Evolutionary conservation across 2,888 invertebrate species (phyloP), one percentile per base, ranked within the genome.

Genomic region (Aricia artaxerxes): DNA sequence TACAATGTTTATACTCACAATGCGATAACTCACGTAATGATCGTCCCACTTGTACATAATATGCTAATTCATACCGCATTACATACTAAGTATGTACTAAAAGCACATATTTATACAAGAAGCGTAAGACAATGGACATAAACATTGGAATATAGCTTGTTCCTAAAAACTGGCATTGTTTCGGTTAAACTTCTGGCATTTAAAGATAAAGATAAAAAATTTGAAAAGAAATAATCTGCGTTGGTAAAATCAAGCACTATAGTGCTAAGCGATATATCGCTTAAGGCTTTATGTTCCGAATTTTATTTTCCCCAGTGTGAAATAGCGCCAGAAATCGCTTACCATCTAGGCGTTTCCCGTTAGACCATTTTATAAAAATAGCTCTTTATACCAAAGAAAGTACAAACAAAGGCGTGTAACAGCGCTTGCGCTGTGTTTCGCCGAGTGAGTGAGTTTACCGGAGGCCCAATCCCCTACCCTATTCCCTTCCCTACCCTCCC

Each of bases 41-140:
- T 35, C 53, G 57, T 53, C 76, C 76, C 16, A 76, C 53, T 57
- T 76, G 44, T 24, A 75, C 75, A 75, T 44, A 75, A 53, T 53
- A 53, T 76, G 76, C 57, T 76, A 53, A 76, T 76, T 76, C 57
- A 76, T 76, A 57, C 35, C 35, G 76, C 76, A 76, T 5, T 76
- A 76, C 31, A 76, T 57, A 53, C 76, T 13, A 53, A 53, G 53
- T 76, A 53, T 35, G 57, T 69, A 69, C 69, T 24, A 38, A 57
- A 40, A 75, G 31, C 76, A 76, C 57, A 13, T 73, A 73, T 69
- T 69, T 38, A 69, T 69, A 38, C 35, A 13, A 69, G 35, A 31
- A 35, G 35, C 69, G 69, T 69, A 69, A 31, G 11, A 31, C 13
- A 69, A 35, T 35, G 35, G 35, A 69, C 16, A 64, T 31, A 69